Evolutionary conservation across 2,797 vertebrate species (phyloP).

Genomic region (Semotilus atromaculatus): DNA sequence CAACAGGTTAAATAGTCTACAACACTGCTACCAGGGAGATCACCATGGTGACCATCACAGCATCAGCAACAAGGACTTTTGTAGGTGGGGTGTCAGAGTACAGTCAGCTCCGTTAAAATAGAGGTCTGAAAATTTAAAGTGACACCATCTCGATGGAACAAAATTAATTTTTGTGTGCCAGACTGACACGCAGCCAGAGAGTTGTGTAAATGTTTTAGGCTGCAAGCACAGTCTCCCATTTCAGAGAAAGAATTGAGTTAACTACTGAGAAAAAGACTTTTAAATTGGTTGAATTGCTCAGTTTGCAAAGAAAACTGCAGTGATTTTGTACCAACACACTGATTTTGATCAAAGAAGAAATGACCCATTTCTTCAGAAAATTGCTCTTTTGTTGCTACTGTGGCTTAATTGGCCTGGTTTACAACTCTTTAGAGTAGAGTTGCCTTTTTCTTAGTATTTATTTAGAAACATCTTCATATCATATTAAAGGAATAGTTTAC

Average conservation of each 20-base stretch:
- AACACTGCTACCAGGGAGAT: conserved; percentile 11
- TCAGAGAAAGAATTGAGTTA: conserved; percentile 6
- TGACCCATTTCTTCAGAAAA: background rate
- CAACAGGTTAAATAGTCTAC: conserved; percentile 23
- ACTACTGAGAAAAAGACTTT: conserved; percentile 4
- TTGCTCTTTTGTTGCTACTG: background rate
- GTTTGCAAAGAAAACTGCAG: conserved; percentile 2
- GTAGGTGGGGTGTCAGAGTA: background rate
- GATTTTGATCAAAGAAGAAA: background rate
- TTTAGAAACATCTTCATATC: background rate
- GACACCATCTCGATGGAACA: background rate
- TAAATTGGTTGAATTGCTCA: conserved; percentile 5
- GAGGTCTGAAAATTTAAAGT: background rate
- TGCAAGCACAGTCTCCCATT: background rate
- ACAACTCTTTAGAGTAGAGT: background rate
- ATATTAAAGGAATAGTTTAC: background rate
- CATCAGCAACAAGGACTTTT: conserved; percentile 2
- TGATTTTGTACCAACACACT: background rate
- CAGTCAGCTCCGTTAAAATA: conserved; percentile 6
- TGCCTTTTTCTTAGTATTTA: background rate
- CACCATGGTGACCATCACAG: conserved; percentile 18
- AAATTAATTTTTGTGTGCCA: background rate
- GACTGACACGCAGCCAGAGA: background rate
- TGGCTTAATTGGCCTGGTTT: conserved; percentile 14
- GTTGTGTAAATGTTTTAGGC: background rate